Evolutionary conservation across 2,888 invertebrate species (phyloP).

Genomic region (Dioctria linearis): DNA sequence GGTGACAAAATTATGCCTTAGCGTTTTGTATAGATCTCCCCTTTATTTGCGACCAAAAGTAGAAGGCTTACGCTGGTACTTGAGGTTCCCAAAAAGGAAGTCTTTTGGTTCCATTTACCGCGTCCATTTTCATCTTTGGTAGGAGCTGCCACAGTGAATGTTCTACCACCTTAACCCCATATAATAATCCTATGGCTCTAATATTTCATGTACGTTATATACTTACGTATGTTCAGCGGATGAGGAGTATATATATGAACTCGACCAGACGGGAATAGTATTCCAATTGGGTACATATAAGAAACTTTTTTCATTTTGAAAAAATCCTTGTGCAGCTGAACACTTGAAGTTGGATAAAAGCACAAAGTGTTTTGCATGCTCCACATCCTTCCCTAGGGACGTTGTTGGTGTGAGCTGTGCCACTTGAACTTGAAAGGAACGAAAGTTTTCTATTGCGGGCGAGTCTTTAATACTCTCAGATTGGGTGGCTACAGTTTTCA

Average conservation of each 20-base stretch:
- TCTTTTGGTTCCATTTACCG: not conserved
- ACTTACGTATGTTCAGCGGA: not conserved
- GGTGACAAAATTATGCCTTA: conserved; percentile 26
- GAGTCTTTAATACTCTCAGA: conserved; percentile 41
- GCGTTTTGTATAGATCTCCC: conserved; percentile 23
- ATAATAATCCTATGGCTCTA: not conserved
- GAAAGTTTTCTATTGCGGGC: conserved; percentile 46
- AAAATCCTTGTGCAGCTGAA: conserved; percentile 49
- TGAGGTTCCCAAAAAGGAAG: conserved; percentile 14
- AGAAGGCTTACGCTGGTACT: conserved; percentile 29
- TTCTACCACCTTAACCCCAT: conserved; percentile 33
- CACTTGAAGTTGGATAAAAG: conserved; percentile 51
- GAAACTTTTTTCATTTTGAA: conserved; percentile 53
- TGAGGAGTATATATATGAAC: conserved; percentile 1
- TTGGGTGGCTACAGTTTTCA: conserved; percentile 35
- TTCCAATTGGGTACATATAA: conserved; percentile 36
- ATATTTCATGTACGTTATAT: conserved; percentile 1
- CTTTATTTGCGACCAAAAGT: conserved; percentile 25
- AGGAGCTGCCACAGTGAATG: not conserved
- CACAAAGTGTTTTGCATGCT: conserved; percentile 52
- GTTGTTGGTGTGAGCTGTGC: not conserved
- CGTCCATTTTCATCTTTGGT: conserved; percentile 34
- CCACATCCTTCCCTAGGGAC: conserved; percentile 20
- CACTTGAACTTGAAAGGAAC: conserved; percentile 52
- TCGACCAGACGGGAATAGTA: conserved; percentile 34